Conservation (phyloP, 2,888 invertebrate genomes). For the Caenorhabditis sinica region DNA sequence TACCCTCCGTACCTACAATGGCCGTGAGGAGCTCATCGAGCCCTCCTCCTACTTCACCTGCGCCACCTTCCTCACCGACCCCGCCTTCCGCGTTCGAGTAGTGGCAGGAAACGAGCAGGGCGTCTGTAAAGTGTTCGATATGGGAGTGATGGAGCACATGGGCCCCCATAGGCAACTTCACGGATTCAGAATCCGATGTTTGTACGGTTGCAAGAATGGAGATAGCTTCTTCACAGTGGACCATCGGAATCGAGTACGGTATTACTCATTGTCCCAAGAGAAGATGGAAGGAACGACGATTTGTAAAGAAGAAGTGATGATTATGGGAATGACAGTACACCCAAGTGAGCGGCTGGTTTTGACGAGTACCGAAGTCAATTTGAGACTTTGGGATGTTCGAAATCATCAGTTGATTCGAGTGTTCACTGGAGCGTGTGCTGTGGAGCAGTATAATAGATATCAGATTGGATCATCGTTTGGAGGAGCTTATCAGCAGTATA, state of each 20-base stretch:
- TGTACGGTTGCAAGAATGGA: constrained; percentile 55
- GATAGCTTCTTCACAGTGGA: constrained; percentile 54
- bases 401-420: constrained; percentile 56
- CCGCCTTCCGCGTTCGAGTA: constrained; percentile 17
- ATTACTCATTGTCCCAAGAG: constrained; percentile 31
- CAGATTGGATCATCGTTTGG: constrained; percentile 64
- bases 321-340: constrained; percentile 59
- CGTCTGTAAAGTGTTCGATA: constrained; percentile 43
- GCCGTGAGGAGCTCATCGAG: constrained; percentile 35
- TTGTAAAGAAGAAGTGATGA: constrained; percentile 54
- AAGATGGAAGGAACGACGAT: constrained; percentile 47
- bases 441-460: constrained; percentile 32
- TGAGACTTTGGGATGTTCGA: constrained; percentile 66
- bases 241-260: constrained; percentile 62
- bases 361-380: constrained; percentile 50
- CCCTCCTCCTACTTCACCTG: constrained; percentile 22
- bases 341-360: constrained; percentile 65
- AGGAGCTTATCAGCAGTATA: constrained; percentile 60
- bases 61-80: constrained; percentile 41
- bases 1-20: constrained; percentile 40
- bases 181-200: constrained; percentile 62
- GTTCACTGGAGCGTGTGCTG: constrained; percentile 60
- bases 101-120: constrained; percentile 67
- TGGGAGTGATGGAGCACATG: constrained; percentile 5
- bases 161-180: constrained; percentile 24